These are phyloP conservation scores for Lateolabrax maculatus DNA, from an alignment of 2,797 vertebrate genomes.

Conservation along the genomic window DNA sequence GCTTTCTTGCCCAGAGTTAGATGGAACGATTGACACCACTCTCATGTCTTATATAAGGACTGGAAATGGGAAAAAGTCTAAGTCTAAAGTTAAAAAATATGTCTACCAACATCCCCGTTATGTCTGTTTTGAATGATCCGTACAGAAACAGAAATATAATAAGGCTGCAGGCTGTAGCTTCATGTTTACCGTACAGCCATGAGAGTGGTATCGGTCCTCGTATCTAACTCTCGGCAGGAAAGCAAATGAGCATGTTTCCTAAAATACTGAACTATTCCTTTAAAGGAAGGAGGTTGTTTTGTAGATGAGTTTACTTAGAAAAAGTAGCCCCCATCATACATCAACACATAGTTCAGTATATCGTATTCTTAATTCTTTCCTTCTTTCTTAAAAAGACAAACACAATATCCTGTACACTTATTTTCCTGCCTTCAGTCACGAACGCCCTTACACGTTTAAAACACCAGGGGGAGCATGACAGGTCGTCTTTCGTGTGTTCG, in stretches of 20 bases:
- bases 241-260: conserved; percentile 2
- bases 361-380: conserved; percentile 6
- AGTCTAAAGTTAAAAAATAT: neutral
- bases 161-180: neutral
- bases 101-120: neutral
- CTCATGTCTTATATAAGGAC: neutral
- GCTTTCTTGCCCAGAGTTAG: neutral
- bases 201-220: neutral
- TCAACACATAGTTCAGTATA: conserved; percentile 9
- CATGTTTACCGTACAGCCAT: conserved; percentile 15
- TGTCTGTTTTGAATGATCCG: neutral
- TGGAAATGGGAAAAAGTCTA: neutral
- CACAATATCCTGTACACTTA: conserved; percentile 11
- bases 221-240: neutral
- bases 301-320: conserved; percentile 15
- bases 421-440: neutral
- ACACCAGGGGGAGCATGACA: conserved; percentile 40
- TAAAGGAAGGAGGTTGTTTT: conserved; percentile 8
- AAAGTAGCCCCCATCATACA: conserved; percentile 2
- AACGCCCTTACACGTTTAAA: conserved; percentile 5
- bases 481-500: conserved; percentile 4
- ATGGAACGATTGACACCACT: neutral
- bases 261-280: conserved; percentile 4
- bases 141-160: neutral
- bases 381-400: conserved; percentile 20